Evolutionary conservation across 2,797 vertebrate genomes (phyloP).

Genomic region (Fistularia tabacaria): DNA sequence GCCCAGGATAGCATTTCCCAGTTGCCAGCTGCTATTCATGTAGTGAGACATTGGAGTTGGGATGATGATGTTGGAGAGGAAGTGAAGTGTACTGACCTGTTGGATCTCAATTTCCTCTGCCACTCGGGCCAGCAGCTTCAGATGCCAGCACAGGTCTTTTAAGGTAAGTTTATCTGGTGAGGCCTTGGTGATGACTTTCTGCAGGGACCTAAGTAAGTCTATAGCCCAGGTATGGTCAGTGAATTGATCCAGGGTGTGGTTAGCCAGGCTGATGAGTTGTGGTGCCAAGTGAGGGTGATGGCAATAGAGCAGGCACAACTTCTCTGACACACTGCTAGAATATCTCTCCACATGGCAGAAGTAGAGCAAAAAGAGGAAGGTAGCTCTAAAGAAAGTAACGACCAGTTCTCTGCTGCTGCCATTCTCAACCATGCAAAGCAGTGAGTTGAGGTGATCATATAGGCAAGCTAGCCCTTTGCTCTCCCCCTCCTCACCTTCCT

Average conservation of each 20-base stretch:
- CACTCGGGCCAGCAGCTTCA: constrained; percentile 77
- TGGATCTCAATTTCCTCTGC: constrained; percentile 71
- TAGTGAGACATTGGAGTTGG: constrained; percentile 48
- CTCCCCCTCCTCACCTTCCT: constrained; percentile 67
- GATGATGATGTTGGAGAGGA: constrained; percentile 67
- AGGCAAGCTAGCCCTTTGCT: constrained; percentile 70
- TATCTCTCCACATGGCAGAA: constrained; percentile 67
- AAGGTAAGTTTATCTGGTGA: constrained; percentile 41
- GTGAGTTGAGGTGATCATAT: constrained; percentile 67
- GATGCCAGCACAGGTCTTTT: constrained; percentile 74
- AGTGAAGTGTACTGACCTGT: constrained; percentile 66
- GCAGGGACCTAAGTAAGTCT: constrained; percentile 67
- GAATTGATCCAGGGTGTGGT: constrained; percentile 64
- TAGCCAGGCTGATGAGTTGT: constrained; percentile 78
- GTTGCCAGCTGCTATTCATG: constrained; percentile 70
- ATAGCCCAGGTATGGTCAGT: constrained; percentile 67
- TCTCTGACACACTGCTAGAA: constrained; percentile 53
- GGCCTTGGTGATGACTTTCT: constrained; percentile 62
- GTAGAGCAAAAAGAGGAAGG: constrained; percentile 77
- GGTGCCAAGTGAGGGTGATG: constrained; percentile 73
- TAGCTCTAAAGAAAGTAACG: constrained; percentile 78
- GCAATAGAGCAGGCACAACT: constrained; percentile 76
- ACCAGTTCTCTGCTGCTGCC: constrained; percentile 65
- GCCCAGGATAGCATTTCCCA: constrained; percentile 76
- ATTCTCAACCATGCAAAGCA: constrained; percentile 70